These are phyloP conservation scores for Hipparchia semele DNA, from an alignment of 2,888 invertebrate genomes.

Conservation along the genomic window DNA sequence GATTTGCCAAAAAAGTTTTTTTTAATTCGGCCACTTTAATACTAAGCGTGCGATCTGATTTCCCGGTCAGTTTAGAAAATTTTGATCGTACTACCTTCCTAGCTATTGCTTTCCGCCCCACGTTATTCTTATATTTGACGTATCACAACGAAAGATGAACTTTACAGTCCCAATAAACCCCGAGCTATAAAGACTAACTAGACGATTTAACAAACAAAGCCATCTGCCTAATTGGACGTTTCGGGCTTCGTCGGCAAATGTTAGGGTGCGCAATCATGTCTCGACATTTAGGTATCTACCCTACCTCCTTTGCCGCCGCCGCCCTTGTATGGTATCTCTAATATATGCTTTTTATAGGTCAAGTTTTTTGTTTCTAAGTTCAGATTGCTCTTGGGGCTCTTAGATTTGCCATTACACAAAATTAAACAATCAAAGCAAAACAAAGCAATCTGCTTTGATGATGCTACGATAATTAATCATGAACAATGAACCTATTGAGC, in stretches of 20 bases:
- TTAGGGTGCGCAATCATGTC: conserved; percentile 66
- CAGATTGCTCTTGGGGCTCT: not conserved
- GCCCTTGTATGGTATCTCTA: conserved; percentile 1
- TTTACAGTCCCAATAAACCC: conserved; percentile 27
- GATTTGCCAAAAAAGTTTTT: too few relatives aligned
- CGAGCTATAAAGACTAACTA: conserved; percentile 29
- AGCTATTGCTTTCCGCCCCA: not conserved
- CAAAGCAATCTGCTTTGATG: too few relatives aligned
- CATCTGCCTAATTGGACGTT: conserved; percentile 66
- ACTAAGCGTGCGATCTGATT: too few relatives aligned
- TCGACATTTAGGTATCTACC: conserved; percentile 60
- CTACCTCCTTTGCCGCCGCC: not conserved
- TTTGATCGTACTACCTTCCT: too few relatives aligned
- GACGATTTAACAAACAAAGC: conserved; percentile 42
- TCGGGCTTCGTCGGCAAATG: conserved; percentile 59
- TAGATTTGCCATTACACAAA: too few relatives aligned
- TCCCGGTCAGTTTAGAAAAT: too few relatives aligned
- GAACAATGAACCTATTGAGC: not conserved
- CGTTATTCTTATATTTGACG: not conserved
- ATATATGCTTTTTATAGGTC: conserved; percentile 7
- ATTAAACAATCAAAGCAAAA: too few relatives aligned
- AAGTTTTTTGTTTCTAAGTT: not conserved
- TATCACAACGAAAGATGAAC: conserved; percentile 1
- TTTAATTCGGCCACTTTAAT: too few relatives aligned
- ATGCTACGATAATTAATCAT: not conserved